phyloP scores from a whole-genome alignment of 2,113 vertebrate genomes.

The human region DNA sequence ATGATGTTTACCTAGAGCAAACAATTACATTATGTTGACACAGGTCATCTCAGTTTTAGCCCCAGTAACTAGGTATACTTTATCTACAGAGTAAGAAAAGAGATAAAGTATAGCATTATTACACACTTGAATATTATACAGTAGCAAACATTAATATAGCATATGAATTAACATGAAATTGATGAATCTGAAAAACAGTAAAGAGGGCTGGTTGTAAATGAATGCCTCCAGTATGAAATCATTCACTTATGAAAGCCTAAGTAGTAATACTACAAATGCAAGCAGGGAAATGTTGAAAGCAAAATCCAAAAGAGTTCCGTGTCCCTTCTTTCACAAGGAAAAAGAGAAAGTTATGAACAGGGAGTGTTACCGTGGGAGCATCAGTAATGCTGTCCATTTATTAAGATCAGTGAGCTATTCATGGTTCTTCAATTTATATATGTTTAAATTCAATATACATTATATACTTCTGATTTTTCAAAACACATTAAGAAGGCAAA shows the following conservation, averaged over 20 bases:
- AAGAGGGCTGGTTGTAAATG: not conserved
- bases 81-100: not conserved
- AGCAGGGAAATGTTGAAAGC: not conserved
- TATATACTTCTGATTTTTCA: not conserved
- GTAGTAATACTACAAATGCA: not conserved
- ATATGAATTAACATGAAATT: not conserved
- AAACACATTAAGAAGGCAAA: not conserved
- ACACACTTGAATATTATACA: not conserved
- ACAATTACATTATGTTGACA: not conserved
- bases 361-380: not conserved
- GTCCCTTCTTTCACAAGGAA: not conserved
- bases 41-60: not conserved
- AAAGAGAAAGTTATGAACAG: not conserved
- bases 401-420: not conserved
- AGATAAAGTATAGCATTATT: not conserved
- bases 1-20: not conserved
- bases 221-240: not conserved
- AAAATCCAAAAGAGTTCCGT: not conserved
- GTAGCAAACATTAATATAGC: not conserved
- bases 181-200: not conserved
- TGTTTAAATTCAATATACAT: not conserved
- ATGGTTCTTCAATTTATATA: not conserved
- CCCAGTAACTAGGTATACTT: not conserved
- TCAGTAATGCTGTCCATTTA: not conserved
- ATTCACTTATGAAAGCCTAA: not conserved